Conservation (phyloP, 2,888 invertebrate genomes). For the Machimus rusticus region DNA sequence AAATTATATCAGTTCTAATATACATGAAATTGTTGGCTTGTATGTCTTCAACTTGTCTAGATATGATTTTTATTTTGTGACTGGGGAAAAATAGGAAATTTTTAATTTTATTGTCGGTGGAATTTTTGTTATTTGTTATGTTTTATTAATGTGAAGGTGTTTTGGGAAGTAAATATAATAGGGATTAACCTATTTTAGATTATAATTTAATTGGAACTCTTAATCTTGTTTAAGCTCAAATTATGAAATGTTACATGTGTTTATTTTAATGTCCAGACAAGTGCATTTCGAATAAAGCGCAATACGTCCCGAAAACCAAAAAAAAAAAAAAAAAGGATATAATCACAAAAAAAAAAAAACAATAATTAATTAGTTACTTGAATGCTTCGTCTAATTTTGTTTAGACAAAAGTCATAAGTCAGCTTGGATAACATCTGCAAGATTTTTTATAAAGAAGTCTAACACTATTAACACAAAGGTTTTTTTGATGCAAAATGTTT, state of each 20-base stretch:
- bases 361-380: background rate
- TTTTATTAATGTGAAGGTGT: background rate
- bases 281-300: background rate
- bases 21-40: background rate
- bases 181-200: background rate
- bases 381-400: background rate
- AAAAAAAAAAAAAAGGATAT: background rate
- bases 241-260: background rate
- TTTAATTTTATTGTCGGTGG: too few relatives aligned
- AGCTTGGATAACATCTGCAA: constrained; percentile 31
- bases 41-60: background rate
- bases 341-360: background rate
- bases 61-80: background rate
- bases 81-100: too few relatives aligned
- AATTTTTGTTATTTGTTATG: background rate
- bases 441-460: constrained; percentile 10
- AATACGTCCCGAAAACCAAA: constrained; percentile 32
- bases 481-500: constrained; percentile 11
- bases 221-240: background rate
- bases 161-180: background rate
- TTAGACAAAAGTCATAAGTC: constrained; percentile 7
- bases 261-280: constrained; percentile 9
- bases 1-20: background rate
- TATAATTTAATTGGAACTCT: background rate
- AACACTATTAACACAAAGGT: constrained; percentile 19